Evolutionary conservation across 2,113 vertebrate genomes (phyloP).

Genomic region (Pseudolaguvia tuberculata): DNA sequence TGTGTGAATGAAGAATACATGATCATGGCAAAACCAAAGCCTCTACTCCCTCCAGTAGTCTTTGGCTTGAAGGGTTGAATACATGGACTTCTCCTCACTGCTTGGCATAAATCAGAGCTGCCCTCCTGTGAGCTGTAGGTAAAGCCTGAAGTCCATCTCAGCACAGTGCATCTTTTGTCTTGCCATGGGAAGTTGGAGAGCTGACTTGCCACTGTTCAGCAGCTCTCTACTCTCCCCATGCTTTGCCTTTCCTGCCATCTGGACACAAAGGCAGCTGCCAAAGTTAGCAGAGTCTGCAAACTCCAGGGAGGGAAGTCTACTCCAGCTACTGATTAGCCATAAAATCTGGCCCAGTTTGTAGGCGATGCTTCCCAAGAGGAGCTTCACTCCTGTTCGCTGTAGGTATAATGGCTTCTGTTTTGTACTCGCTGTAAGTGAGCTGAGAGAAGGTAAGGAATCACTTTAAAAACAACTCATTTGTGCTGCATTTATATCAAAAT

Average conservation of each 20-base stretch:
- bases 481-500: neutral
- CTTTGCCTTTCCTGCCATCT: conserved; percentile 41
- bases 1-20: too few species aligned
- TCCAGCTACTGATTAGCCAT: conserved; percentile 40
- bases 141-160: conserved; percentile 23
- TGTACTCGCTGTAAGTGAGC: conserved; percentile 25
- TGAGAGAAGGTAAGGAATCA: neutral
- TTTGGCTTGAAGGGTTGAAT: conserved; percentile 8
- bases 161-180: conserved; percentile 33
- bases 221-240: conserved; percentile 13
- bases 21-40: conserved; percentile 1
- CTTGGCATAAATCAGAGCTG: conserved; percentile 19
- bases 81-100: conserved; percentile 12
- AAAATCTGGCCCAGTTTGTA: conserved; percentile 42
- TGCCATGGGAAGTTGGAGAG: conserved; percentile 25
- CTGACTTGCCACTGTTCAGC: conserved; percentile 34
- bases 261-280: conserved; percentile 40
- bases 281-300: conserved; percentile 27
- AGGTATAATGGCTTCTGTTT: conserved; percentile 39
- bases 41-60: conserved; percentile 17
- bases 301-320: conserved; percentile 31
- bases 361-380: conserved; percentile 31
- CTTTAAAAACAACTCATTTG: neutral
- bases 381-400: conserved; percentile 22
- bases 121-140: conserved; percentile 13